Base-by-base conservation (phyloP, 2,797 vertebrate species). In the Chelidonichthys spinosus region DNA sequence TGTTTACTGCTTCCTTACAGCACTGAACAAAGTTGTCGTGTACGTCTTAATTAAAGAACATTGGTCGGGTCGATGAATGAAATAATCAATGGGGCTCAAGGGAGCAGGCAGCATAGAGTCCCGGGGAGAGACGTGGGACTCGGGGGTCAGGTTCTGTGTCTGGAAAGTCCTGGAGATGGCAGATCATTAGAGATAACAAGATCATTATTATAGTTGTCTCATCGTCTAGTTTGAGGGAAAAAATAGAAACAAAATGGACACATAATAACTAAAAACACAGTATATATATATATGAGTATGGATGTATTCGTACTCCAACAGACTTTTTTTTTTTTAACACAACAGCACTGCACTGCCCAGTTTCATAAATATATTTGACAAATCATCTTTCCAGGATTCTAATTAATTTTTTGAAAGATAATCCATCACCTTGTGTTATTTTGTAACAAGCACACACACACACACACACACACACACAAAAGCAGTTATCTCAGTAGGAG, bases 1-100 rank as follows among this genome's bases (percentile, higher is more conserved):
- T 25, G 17, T 74, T 76, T 83, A 58, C 76, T 80, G 67, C 59
- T 55, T 52, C 72, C 65, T 82, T 72, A 81, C 62, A 71, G 78
- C 70, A 63, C 46, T 76, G 67, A 52, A 65, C 78, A 86, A 79
- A 87, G 81, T 90, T 91, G 86, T 85, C 81, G 83, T 85, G 75
- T 79, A 81, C 17, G 9, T 85, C 77, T 76, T 77, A 88, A 83
- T 82, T 81, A 72, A 81, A 81, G 64, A 82, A 80, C 79, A 84
- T 60, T 60, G 75, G 56, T 62, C 33, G 9, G 72, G 79, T 92
- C 89, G 90, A 92, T 94, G 88, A 87, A 85, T 90, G 69, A 82
- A 86, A 87, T 81, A 81, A 82, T 92, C 76, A 84, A 70, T 83
- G 44, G 25, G 56, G 55, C 76, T 77, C 69, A 10, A 18, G 72